A percentile compares a stretch with the other conserved stretches of the same genome.
These are phyloP conservation scores for Mus caroli DNA, from an alignment of 2,797 vertebrate species.

Conservation along the genomic window DNA sequence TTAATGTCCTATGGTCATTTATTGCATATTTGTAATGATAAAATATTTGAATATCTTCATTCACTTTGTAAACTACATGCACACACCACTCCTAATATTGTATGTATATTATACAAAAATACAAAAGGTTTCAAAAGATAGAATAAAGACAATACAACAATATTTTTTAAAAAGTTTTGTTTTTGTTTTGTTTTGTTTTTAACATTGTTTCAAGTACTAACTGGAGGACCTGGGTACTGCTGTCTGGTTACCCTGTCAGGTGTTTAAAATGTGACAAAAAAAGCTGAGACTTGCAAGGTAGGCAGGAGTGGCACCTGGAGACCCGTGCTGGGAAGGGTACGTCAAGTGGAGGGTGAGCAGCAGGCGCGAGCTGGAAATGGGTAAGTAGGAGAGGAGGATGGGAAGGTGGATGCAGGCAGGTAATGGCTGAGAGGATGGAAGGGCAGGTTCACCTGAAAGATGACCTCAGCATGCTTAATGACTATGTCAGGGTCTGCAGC, in stretches of 20 bases:
- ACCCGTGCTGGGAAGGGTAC: fast-evolving
- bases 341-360: background rate
- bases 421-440: background rate
- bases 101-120: background rate
- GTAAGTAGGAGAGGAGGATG: background rate
- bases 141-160: conserved; percentile 17
- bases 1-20: background rate
- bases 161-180: background rate
- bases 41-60: conserved; percentile 6
- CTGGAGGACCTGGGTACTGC: background rate
- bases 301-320: background rate
- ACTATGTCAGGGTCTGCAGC: background rate
- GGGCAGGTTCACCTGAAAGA: background rate
- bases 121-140: conserved; percentile 24
- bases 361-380: background rate
- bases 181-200: too few relatives aligned
- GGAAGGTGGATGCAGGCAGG: background rate
- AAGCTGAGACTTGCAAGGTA: background rate
- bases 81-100: background rate
- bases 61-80: conserved; percentile 6
- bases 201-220: background rate
- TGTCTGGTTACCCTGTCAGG: conserved; percentile 13
- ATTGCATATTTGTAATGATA: background rate
- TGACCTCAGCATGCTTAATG: background rate
- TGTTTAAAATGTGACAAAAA: background rate